Evolutionary conservation across 2,888 invertebrate species (phyloP).

Genomic region (Cerastoderma edule): DNA sequence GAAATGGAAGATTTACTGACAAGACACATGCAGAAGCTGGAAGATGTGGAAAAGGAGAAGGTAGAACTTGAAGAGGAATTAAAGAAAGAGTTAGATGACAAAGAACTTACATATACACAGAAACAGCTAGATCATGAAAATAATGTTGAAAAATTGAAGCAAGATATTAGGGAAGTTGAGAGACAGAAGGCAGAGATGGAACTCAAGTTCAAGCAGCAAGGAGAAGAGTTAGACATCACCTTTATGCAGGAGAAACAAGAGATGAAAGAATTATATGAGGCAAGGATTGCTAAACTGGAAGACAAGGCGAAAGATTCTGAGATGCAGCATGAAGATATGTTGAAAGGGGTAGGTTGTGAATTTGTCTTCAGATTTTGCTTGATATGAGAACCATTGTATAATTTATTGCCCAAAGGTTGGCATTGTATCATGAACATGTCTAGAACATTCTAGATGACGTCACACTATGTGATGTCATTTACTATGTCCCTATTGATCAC

Average conservation of each 20-base stretch:
- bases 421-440: too few species aligned
- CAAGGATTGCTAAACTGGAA: conserved; percentile 49
- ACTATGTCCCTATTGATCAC: too few species aligned
- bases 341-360: conserved; percentile 32
- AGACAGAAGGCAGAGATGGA: conserved; percentile 52
- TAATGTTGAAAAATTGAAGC: conserved; percentile 41
- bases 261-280: conserved; percentile 56
- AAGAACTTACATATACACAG: conserved; percentile 20
- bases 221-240: conserved; percentile 54
- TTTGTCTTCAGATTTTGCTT: too few species aligned
- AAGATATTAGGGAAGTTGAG: conserved; percentile 50
- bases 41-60: conserved; percentile 60
- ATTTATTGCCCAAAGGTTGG: too few species aligned
- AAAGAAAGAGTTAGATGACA: conserved; percentile 26
- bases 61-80: conserved; percentile 47
- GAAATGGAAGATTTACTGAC: conserved; percentile 57
- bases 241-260: conserved; percentile 61
- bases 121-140: conserved; percentile 33
- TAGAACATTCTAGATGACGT: too few species aligned
- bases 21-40: conserved; percentile 49
- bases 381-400: too few species aligned
- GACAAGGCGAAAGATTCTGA: conserved; percentile 28
- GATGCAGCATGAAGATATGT: conserved; percentile 20
- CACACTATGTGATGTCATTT: too few species aligned
- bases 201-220: conserved; percentile 59